Evolutionary conservation across 2,797 vertebrate genomes (phyloP).

Genomic region (Bucorvus abyssinicus): DNA sequence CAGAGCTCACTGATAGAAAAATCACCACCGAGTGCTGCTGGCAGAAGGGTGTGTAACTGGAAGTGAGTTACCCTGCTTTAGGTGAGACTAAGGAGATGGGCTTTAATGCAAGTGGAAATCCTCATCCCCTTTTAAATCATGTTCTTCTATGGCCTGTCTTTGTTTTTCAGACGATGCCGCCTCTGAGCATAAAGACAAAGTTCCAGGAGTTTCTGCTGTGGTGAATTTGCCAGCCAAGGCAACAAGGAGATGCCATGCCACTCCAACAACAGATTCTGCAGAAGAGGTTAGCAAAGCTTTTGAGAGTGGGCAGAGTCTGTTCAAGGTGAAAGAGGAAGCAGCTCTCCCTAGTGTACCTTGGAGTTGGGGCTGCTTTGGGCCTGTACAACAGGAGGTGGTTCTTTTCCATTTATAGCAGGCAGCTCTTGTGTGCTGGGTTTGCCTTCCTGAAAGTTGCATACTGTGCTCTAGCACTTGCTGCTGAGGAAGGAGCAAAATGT

Average conservation of each 20-base stretch:
- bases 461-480: background rate
- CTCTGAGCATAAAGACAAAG: conserved; percentile 2
- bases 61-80: background rate
- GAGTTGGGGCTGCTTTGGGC: background rate
- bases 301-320: background rate
- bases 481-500: background rate
- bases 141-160: background rate
- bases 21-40: background rate
- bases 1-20: background rate
- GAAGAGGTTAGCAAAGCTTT: conserved; percentile 66
- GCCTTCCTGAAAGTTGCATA: background rate
- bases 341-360: background rate
- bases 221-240: conserved; percentile 38
- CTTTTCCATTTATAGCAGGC: background rate
- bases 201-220: conserved; percentile 41
- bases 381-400: background rate
- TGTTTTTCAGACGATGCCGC: conserved; percentile 48
- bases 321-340: background rate
- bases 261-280: conserved; percentile 1
- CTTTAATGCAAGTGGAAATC: background rate
- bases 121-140: background rate
- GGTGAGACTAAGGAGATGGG: background rate
- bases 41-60: background rate
- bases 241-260: background rate
- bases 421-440: background rate